Base-by-base conservation (phyloP, 2,797 vertebrate genomes). In the Gallinago solitaria region DNA sequence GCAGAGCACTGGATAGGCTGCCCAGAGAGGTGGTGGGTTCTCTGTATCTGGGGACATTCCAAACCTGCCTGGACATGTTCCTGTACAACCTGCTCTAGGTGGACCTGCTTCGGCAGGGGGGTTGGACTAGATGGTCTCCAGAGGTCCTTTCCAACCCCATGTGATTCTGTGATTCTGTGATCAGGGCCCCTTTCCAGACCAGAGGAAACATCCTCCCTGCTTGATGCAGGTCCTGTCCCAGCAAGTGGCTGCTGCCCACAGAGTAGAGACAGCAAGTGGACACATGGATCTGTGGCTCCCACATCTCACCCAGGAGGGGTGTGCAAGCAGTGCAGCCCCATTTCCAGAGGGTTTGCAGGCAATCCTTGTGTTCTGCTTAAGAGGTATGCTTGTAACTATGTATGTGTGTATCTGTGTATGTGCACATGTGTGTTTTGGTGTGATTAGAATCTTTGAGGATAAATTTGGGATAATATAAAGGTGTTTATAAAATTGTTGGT, bases 371-470 rank as follows among this genome's bases (percentile, higher is more conserved):
- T 45, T 35, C 28, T 63, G 51, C 33, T 59, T 7, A 25, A 7
- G 5, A 86, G 20, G 17, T 51, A 25, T 43, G 20, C 5, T 23
- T 60, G 18, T 12, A 33, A 51, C 15, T 4, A 0, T 8, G 0
- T 9, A 23, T 24, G 11, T 14, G 1, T n/a, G n/a, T 35, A 30
- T 60, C 56, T 71, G 12, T 32, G 16, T 33, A 28, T 7, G 16
- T 2, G 6, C 1, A 0, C 2, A 1, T 21, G 15, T 30, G 9
- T 9, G 20, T 32, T 68, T 51, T 37, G 11, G 13, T 13, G 20
- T 16, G 27, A 47, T 35, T 64, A 80, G 28, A 80, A 60, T 4
- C 2, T 39, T 45, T 27, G 20, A 21, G 23, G 21, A n/a, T 39
- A 39, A 39, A 76, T 69, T 39, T 84, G 23, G 20, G 24, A 54